Evolutionary conservation across 2,113 vertebrate species (phyloP).

Genomic region (Chaenocephalus aceratus): DNA sequence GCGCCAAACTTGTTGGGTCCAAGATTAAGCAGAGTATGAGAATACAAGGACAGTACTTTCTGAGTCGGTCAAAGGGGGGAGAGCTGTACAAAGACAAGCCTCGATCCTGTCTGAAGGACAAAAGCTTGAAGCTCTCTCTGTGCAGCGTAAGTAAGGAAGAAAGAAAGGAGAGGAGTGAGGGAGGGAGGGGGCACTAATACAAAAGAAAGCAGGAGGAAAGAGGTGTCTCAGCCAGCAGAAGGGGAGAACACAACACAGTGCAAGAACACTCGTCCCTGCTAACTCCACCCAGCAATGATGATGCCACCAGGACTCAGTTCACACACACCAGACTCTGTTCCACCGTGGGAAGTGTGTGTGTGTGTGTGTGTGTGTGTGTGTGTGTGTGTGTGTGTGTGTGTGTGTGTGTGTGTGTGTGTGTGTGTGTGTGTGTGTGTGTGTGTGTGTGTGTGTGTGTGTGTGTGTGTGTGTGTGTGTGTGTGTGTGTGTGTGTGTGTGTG

Average conservation of each 20-base stretch:
- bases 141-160: background rate
- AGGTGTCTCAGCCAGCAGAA: slow-evolving; percentile 22
- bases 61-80: slow-evolving; percentile 10
- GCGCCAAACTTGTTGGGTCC: too few relatives aligned
- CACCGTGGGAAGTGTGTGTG: background rate
- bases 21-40: too few relatives aligned
- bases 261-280: slow-evolving; percentile 33
- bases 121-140: slow-evolving; percentile 18
- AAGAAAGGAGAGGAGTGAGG: too few relatives aligned
- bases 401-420: background rate
- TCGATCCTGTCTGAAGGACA: slow-evolving; percentile 22
- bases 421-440: slow-evolving; percentile 4
- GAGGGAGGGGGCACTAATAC: slow-evolving; percentile 79
- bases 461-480: too few relatives aligned
- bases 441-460: background rate
- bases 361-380: background rate
- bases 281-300: slow-evolving; percentile 24
- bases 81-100: slow-evolving; percentile 14
- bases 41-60: background rate
- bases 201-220: slow-evolving; percentile 78
- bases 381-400: background rate
- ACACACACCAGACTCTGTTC: slow-evolving; percentile 14
- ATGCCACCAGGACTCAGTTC: slow-evolving; percentile 28
- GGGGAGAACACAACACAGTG: slow-evolving; percentile 46
- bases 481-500: too few relatives aligned